A percentile compares a stretch with the other conserved stretches of the same genome.
These are phyloP conservation scores for Centropus unirufus DNA, from an alignment of 2,113 vertebrate genomes.

Conservation along the genomic window DNA sequence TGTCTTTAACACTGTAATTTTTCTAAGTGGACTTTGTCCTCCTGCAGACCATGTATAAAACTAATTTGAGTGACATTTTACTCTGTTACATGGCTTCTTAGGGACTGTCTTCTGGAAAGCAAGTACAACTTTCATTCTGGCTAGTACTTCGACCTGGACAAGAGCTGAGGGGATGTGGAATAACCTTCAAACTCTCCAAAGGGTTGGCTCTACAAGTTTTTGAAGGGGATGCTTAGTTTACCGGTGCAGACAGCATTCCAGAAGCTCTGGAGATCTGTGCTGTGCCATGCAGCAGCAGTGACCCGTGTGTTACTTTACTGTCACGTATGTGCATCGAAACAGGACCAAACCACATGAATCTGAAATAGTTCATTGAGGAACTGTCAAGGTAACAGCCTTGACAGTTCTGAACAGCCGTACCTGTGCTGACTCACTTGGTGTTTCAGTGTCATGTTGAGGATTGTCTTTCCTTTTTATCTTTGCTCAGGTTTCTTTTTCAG, in stretches of 20 bases:
- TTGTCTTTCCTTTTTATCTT: neutral
- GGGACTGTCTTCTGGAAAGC: neutral
- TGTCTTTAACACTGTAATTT: neutral
- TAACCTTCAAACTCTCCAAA: neutral
- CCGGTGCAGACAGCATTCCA: neutral
- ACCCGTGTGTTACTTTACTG: neutral
- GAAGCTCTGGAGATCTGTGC: neutral
- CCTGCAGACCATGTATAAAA: neutral
- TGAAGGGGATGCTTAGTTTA: neutral
- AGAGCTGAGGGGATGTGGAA: neutral
- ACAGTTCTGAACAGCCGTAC: neutral
- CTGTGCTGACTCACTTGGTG: accelerated
- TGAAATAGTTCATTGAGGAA: neutral
- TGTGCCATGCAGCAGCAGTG: neutral
- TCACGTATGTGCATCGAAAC: accelerated
- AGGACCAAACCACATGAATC: neutral
- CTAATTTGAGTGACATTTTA: neutral
- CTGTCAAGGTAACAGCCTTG: neutral
- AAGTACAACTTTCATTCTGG: neutral
- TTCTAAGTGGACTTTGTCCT: neutral
- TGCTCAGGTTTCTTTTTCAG: neutral
- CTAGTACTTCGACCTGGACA: neutral
- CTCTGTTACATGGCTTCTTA: neutral
- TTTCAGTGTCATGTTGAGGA: neutral
- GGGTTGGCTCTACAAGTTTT: neutral